Percentiles rank a stretch among this genome's conserved stretches.
These are phyloP conservation scores for Eremobia ochroleuca DNA, from an alignment of 2,888 invertebrate species.

Conservation along the genomic window DNA sequence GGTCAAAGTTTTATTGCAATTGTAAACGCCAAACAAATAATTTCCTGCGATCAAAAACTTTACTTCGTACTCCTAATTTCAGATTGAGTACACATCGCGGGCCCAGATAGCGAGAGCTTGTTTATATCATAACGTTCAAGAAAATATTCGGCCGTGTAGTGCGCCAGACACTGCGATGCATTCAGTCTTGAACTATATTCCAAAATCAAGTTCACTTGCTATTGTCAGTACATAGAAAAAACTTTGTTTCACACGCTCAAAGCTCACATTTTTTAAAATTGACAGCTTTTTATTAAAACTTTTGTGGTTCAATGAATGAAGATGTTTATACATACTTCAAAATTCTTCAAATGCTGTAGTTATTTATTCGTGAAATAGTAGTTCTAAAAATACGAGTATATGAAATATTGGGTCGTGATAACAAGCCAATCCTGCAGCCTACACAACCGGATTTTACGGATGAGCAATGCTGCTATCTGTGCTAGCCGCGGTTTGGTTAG, in stretches of 20 bases:
- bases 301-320: slow-evolving; percentile 56
- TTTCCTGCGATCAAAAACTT: slow-evolving; percentile 40
- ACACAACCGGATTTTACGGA: slow-evolving; percentile 56
- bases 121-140: slow-evolving; percentile 60
- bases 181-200: slow-evolving; percentile 46
- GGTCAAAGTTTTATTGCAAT: slow-evolving; percentile 38
- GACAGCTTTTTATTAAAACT: slow-evolving; percentile 26
- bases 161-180: slow-evolving; percentile 62
- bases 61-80: slow-evolving; percentile 34
- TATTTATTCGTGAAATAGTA: slow-evolving; percentile 65
- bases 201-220: slow-evolving; percentile 44
- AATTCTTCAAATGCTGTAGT: slow-evolving; percentile 42
- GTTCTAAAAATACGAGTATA: slow-evolving; percentile 50
- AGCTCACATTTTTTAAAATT: slow-evolving; percentile 34
- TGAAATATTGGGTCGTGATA: slow-evolving; percentile 49
- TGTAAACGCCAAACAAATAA: slow-evolving; percentile 42
- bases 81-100: slow-evolving; percentile 42
- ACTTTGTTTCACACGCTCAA: background rate
- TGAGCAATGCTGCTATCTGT: slow-evolving; percentile 48
- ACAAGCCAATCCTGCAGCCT: slow-evolving; percentile 56
- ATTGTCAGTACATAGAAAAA: slow-evolving; percentile 6
- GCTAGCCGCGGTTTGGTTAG: slow-evolving; percentile 37
- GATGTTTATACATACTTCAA: slow-evolving; percentile 42
- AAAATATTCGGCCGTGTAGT: slow-evolving; percentile 60
- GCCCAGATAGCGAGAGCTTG: slow-evolving; percentile 54